Conservation (phyloP, 1,140 invertebrate genomes). For the Saccostrea glomerata region DNA sequence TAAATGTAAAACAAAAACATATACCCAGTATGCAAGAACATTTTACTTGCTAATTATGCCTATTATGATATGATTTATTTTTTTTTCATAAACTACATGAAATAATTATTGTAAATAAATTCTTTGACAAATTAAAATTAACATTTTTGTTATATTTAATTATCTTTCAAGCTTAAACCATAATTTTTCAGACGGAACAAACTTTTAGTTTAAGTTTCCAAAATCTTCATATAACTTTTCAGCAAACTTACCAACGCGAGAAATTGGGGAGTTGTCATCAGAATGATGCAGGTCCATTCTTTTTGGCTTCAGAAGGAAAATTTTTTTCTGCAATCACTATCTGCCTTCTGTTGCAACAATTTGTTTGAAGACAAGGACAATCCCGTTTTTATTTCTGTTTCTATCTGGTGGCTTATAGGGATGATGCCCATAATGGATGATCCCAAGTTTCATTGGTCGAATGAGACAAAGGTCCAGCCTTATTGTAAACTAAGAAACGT, state of each 20-base stretch:
- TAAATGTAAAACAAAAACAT: no score
- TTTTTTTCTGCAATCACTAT: neutral
- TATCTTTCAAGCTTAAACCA: no score
- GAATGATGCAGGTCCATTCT: neutral
- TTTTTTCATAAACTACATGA: no score
- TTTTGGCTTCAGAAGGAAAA: neutral
- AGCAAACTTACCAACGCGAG: conserved; percentile 19
- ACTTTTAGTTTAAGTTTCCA: no score
- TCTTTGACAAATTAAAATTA: no score
- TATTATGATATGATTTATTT: no score
- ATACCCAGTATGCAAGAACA: no score
- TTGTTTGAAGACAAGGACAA: neutral
- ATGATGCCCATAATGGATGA: conserved; percentile 1
- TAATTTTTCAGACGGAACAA: no score
- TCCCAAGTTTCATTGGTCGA: neutral
- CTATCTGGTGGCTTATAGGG: neutral
- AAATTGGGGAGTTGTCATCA: neutral
- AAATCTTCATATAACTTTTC: neutral
- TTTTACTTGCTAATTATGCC: no score
- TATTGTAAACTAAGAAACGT: neutral
- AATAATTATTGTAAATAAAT: no score
- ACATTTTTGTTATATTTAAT: no score
- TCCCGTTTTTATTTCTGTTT: conserved; percentile 19
- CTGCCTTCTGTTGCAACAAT: neutral
- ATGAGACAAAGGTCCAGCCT: conserved; percentile 9